Evolutionary conservation across 2,797 vertebrate genomes (phyloP).

Genomic region (Hozukius guyotensis): DNA sequence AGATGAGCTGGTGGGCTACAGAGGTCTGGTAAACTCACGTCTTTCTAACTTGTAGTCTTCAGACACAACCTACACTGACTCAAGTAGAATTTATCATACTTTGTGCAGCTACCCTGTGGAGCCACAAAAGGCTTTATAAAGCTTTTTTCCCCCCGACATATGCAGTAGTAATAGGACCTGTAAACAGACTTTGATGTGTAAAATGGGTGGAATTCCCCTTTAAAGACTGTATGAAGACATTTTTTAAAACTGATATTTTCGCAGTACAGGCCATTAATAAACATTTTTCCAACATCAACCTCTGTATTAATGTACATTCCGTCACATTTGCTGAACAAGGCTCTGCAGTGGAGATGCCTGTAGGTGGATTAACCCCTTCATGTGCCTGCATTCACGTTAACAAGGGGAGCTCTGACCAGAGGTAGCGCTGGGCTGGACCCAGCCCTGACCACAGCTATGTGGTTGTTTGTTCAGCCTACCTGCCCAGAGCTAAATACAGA

Average conservation of each 20-base stretch:
- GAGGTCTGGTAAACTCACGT: not conserved
- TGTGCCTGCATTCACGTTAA: conserved; percentile 34
- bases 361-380: conserved; percentile 44
- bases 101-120: not conserved
- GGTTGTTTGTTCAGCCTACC: conserved; percentile 74
- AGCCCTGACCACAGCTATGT: conserved; percentile 74
- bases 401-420: conserved; percentile 75
- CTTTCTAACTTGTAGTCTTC: not conserved
- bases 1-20: not conserved
- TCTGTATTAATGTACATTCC: conserved; percentile 13
- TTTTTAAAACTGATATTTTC: not conserved
- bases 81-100: not conserved
- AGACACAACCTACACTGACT: not conserved
- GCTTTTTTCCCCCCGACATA: not conserved
- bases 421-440: conserved; percentile 25
- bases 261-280: not conserved
- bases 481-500: conserved; percentile 67
- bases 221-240: not conserved
- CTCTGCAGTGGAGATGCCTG: conserved; percentile 38
- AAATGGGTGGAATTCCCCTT: not conserved
- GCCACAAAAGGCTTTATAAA: not conserved
- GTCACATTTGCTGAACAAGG: conserved; percentile 39
- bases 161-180: too few relatives aligned
- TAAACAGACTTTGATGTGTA: too few relatives aligned
- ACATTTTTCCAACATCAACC: conserved; percentile 10